Conservation (phyloP, 2,888 invertebrate genomes). For the Epirrhoe alternata region DNA sequence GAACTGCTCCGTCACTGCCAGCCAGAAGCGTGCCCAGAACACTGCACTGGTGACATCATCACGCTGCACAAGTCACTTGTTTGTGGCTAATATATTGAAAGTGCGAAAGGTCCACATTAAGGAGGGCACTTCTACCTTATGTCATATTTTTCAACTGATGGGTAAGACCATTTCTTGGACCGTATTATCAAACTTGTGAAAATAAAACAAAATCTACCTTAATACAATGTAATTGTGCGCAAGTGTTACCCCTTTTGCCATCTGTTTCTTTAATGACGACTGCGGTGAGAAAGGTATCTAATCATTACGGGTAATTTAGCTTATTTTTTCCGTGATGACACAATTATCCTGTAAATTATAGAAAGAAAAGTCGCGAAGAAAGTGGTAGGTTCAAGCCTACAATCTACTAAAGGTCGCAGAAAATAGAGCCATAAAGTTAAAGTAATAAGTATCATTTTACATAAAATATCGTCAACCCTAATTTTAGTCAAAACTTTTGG, state of each 20-base stretch:
- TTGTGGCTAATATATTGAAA: not conserved
- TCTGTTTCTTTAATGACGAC: constrained; percentile 59
- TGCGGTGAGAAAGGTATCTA: constrained; percentile 49
- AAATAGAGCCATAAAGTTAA: not conserved
- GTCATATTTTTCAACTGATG: constrained; percentile 2
- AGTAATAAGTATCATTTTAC: too few species aligned
- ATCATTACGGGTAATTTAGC: constrained; percentile 20
- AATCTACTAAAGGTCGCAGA: not conserved
- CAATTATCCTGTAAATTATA: constrained; percentile 20
- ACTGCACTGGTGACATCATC: too few species aligned
- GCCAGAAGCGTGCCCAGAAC: too few species aligned
- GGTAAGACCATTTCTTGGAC: not conserved
- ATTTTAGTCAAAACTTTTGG: too few species aligned
- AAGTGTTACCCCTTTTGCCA: constrained; percentile 62
- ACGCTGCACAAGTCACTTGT: too few species aligned
- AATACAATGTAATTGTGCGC: constrained; percentile 47
- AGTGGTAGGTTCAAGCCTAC: not conserved
- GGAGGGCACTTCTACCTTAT: not conserved
- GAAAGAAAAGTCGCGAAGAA: constrained; percentile 5
- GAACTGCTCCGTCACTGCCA: too few species aligned
- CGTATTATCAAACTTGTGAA: constrained; percentile 27
- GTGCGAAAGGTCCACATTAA: not conserved
- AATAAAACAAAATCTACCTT: constrained; percentile 36
- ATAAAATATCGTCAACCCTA: too few species aligned
- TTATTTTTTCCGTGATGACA: constrained; percentile 27